These are phyloP conservation scores for Typhlichthys subterraneus DNA, from an alignment of 2,797 vertebrate genomes.

Conservation along the genomic window DNA sequence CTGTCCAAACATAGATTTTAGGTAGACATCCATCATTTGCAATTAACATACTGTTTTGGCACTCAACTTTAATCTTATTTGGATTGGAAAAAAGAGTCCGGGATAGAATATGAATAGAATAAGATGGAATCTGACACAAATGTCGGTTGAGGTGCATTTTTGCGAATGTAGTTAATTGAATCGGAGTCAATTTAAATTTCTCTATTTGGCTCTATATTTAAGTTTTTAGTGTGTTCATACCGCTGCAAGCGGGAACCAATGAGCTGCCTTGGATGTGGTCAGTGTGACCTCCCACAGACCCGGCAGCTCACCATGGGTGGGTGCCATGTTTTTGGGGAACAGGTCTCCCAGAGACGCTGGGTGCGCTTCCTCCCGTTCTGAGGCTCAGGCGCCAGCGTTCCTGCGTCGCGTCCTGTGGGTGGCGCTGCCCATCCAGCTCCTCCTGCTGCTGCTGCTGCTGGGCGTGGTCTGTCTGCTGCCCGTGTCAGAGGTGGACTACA, in stretches of 20 bases:
- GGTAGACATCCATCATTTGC: conserved; percentile 31
- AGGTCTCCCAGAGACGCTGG: conserved; percentile 87
- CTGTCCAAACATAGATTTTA: conserved; percentile 38
- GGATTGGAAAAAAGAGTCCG: conserved; percentile 52
- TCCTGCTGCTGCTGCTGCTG: conserved; percentile 86
- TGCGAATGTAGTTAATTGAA: conserved; percentile 17
- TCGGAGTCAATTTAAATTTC: conserved; percentile 34
- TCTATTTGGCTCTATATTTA: conserved; percentile 4
- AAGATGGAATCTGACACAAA: conserved; percentile 16
- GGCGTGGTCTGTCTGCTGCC: conserved; percentile 89
- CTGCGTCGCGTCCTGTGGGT: conserved; percentile 87
- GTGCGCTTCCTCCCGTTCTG: conserved; percentile 97
- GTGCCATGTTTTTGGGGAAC: conserved; percentile 30
- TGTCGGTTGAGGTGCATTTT: conserved; percentile 13
- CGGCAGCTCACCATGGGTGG: conserved; percentile 16
- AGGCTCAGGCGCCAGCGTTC: conserved; percentile 66
- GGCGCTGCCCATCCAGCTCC: conserved; percentile 89
- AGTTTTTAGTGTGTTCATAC: too few relatives aligned
- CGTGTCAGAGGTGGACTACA: conserved; percentile 88
- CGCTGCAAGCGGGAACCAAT: too few relatives aligned
- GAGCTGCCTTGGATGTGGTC: too few relatives aligned
- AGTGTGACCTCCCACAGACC: too few relatives aligned
- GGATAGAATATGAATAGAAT: background rate
- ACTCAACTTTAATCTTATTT: conserved; percentile 53
- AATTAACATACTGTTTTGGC: conserved; percentile 5